These are phyloP conservation scores for Meiosimyza platycephala DNA, from an alignment of 2,888 invertebrate species.

Conservation along the genomic window DNA sequence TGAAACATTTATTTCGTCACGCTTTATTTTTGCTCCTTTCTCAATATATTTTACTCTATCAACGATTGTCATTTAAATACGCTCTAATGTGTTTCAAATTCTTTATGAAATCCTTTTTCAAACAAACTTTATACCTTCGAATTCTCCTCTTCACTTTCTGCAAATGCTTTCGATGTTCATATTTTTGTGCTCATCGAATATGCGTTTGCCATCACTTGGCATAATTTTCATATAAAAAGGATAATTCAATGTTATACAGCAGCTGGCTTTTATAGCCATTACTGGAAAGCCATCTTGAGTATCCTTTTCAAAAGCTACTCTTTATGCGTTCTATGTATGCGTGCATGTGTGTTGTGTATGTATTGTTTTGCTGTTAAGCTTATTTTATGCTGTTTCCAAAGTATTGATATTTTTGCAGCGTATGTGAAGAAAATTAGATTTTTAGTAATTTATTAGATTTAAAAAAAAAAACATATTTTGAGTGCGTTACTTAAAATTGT, in stretches of 20 bases:
- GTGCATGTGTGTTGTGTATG: no score
- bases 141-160: background rate
- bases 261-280: slow-evolving; percentile 22
- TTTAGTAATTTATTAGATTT: no score
- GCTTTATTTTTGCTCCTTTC: background rate
- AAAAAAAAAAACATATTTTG: no score
- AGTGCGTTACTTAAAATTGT: no score
- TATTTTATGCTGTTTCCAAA: no score
- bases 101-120: background rate
- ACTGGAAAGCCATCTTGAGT: background rate
- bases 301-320: no score
- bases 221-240: slow-evolving; percentile 27
- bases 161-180: background rate
- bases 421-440: no score
- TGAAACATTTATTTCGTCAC: background rate
- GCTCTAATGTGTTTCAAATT: slow-evolving; percentile 23
- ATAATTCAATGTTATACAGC: slow-evolving; percentile 16
- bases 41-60: background rate
- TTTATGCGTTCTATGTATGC: no score
- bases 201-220: slow-evolving; percentile 10
- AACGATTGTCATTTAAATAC: background rate
- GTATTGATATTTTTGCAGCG: no score
- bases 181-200: background rate
- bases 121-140: background rate
- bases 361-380: no score